Conservation (phyloP, 2,113 vertebrate species). For the Grallaria varia region DNA sequence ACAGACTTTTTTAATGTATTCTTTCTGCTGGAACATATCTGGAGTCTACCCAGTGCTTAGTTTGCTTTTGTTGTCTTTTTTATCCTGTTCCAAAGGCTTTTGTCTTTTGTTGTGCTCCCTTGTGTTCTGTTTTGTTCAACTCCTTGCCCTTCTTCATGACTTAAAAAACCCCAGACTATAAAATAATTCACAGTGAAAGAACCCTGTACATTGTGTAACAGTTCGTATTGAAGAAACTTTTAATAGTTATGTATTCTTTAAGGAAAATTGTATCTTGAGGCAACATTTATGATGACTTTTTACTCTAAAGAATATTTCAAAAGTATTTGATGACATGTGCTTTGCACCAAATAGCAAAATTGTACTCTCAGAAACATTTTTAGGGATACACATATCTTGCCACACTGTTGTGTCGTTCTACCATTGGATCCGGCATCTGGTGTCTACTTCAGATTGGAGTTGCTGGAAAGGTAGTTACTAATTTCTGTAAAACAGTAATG, state of each 20-base stretch:
- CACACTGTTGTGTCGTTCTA: background rate
- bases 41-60: constrained; percentile 61
- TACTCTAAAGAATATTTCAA: background rate
- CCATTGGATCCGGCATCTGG: background rate
- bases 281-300: background rate
- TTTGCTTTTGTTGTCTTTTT: background rate
- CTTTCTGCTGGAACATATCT: background rate
- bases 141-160: background rate
- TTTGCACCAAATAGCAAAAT: background rate
- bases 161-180: background rate
- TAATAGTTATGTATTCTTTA: background rate
- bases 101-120: background rate
- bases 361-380: background rate
- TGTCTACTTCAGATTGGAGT: background rate
- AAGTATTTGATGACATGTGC: background rate
- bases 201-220: background rate
- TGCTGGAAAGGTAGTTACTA: background rate
- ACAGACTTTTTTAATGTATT: background rate
- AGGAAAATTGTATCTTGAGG: background rate
- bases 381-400: background rate
- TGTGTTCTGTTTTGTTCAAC: background rate
- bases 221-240: background rate
- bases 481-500: background rate
- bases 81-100: background rate
- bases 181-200: background rate